phyloP scores from a whole-genome alignment of 2,797 vertebrate species.

The Molossus alvarezi region DNA sequence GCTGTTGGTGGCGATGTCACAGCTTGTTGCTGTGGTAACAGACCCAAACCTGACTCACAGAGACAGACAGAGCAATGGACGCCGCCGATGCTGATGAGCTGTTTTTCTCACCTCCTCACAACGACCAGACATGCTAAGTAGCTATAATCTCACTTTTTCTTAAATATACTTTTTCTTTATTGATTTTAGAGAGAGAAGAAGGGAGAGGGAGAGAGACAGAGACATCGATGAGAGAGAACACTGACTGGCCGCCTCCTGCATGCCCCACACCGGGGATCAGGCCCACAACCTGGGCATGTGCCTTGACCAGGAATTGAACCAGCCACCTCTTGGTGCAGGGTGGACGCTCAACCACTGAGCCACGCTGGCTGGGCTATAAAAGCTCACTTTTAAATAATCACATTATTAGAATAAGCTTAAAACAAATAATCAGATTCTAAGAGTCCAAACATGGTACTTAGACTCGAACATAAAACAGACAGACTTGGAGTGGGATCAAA shows the following conservation, averaged over 20 bases:
- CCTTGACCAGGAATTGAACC: no score
- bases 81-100: constrained; percentile 40
- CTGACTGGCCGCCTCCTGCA: no score
- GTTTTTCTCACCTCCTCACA: constrained; percentile 29
- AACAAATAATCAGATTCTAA: constrained; percentile 55
- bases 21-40: constrained; percentile 84
- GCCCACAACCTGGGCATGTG: no score
- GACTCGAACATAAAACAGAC: constrained; percentile 48
- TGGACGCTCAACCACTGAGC: no score
- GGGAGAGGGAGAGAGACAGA: no score
- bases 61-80: constrained; percentile 66
- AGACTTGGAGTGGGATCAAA: background rate
- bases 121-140: constrained; percentile 46
- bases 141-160: background rate
- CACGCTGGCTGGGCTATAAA: no score
- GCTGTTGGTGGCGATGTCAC: constrained; percentile 77
- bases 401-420: constrained; percentile 29
- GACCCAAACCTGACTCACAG: constrained; percentile 76
- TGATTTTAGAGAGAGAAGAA: no score
- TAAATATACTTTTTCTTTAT: no score
- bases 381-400: constrained; percentile 67
- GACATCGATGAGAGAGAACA: no score
- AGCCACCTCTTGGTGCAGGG: no score
- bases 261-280: no score
- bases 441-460: background rate